Evolutionary conservation across 2,888 invertebrate species (phyloP).

Genomic region (Sesia bembeciformis): DNA sequence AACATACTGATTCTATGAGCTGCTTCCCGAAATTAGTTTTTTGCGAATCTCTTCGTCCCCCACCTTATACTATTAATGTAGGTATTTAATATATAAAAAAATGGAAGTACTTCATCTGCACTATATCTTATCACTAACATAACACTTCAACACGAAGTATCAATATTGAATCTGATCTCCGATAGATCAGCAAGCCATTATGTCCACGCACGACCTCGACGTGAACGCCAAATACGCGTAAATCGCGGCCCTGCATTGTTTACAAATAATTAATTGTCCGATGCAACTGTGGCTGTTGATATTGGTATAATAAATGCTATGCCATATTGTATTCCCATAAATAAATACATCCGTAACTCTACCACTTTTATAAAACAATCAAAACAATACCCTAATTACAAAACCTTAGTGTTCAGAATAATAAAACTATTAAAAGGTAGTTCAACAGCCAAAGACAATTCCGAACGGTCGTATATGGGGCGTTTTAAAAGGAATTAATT

Average conservation of each 20-base stretch:
- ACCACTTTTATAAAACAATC: too few species aligned
- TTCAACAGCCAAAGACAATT: constrained; percentile 16
- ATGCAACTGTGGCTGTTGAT: constrained; percentile 63
- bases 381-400: too few species aligned
- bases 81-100: too few species aligned
- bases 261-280: constrained; percentile 71
- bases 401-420: too few species aligned
- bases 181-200: constrained; percentile 21
- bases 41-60: too few species aligned
- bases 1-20: too few species aligned
- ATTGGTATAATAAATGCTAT: constrained; percentile 63
- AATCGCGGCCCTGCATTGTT: constrained; percentile 44
- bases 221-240: constrained; percentile 22
- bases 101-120: too few species aligned
- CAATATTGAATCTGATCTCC: constrained; percentile 26
- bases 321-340: constrained; percentile 40
- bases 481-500: constrained; percentile 64
- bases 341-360: constrained; percentile 26
- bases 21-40: too few species aligned
- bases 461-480: constrained; percentile 43
- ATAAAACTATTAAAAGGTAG: background rate
- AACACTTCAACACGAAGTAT: constrained; percentile 3
- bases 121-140: too few species aligned
- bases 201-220: constrained; percentile 42
- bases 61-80: too few species aligned